Evolutionary conservation across 2,797 vertebrate genomes (phyloP).

Genomic region (Danio choprae): DNA sequence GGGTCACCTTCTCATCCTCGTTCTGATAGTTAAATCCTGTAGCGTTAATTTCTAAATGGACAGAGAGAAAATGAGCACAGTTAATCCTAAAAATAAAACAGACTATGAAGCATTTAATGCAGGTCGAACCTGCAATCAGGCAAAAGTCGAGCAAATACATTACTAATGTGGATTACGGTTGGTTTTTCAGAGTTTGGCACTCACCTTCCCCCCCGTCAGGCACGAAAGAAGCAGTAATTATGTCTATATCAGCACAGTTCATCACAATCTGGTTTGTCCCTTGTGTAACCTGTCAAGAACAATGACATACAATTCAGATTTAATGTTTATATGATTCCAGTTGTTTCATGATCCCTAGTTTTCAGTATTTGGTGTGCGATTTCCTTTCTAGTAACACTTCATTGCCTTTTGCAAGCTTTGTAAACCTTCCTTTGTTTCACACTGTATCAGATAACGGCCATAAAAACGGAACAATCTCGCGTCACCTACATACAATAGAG

Average conservation of each 20-base stretch:
- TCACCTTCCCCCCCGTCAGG: slow-evolving; percentile 94
- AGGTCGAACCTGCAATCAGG: slow-evolving; percentile 22
- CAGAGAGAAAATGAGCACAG: slow-evolving; percentile 39
- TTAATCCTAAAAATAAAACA: slow-evolving; percentile 16
- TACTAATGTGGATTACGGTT: slow-evolving; percentile 6
- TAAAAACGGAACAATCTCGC: slow-evolving; percentile 1
- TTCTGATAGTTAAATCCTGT: slow-evolving; percentile 99
- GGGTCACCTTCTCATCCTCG: slow-evolving; percentile 97
- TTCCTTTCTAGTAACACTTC: slow-evolving; percentile 16
- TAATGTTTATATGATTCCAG: neutral
- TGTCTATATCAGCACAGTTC: slow-evolving; percentile 99
- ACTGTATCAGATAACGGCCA: slow-evolving; percentile 31
- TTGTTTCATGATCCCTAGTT: neutral
- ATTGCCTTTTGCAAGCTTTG: neutral
- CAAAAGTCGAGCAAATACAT: slow-evolving; percentile 20
- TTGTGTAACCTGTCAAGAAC: slow-evolving; percentile 88
- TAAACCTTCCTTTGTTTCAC: slow-evolving; percentile 8
- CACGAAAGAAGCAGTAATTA: slow-evolving; percentile 95
- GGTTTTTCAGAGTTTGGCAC: slow-evolving; percentile 36
- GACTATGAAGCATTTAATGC: slow-evolving; percentile 12
- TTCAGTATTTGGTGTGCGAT: slow-evolving; percentile 9
- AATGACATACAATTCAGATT: slow-evolving; percentile 19
- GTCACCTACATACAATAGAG: slow-evolving; percentile 13
- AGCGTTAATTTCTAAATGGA: slow-evolving; percentile 90
- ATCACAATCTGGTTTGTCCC: slow-evolving; percentile 98